phyloP scores from a whole-genome alignment of 64 coral and sea anemone genomes.

The Hydrozoanthus tunicans region DNA sequence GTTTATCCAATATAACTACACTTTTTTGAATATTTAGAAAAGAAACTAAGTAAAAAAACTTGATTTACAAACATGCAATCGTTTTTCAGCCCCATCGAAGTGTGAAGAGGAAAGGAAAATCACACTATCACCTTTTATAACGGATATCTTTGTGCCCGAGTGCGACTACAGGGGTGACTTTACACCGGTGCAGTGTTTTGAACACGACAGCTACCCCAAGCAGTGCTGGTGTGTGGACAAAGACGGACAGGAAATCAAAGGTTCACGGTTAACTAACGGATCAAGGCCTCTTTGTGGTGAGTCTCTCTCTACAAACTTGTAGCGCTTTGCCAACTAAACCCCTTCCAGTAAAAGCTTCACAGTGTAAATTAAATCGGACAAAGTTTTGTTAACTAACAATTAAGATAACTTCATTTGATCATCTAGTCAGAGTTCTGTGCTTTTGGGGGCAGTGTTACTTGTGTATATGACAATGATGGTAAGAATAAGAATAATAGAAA shows the following conservation, averaged over 20 bases:
- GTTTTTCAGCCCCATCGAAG: slow-evolving; percentile 52
- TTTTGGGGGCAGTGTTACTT: no score
- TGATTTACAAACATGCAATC: no score
- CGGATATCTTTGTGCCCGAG: slow-evolving; percentile 78
- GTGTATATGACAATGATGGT: no score
- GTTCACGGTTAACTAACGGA: slow-evolving; percentile 61
- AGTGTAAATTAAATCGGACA: no score
- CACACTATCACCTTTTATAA: slow-evolving; percentile 62
- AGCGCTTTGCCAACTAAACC: no score
- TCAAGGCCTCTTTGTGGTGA: slow-evolving; percentile 67
- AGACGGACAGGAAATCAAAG: slow-evolving; percentile 83
- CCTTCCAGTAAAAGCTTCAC: no score
- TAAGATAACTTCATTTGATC: no score
- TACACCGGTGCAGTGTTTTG: slow-evolving; percentile 74
- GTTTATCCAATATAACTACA: no score
- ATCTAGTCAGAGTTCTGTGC: no score
- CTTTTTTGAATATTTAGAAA: not conserved
- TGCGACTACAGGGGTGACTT: slow-evolving; percentile 74
- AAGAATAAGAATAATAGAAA: no score
- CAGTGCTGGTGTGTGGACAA: slow-evolving; percentile 93
- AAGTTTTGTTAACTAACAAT: no score
- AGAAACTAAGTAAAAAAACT: not conserved
- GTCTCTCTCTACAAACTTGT: not conserved
- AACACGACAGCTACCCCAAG: slow-evolving; percentile 70
- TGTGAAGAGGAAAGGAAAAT: slow-evolving; percentile 88